These are phyloP conservation scores for Anodontia alba DNA, from an alignment of 2,888 invertebrate genomes.

Conservation along the genomic window DNA sequence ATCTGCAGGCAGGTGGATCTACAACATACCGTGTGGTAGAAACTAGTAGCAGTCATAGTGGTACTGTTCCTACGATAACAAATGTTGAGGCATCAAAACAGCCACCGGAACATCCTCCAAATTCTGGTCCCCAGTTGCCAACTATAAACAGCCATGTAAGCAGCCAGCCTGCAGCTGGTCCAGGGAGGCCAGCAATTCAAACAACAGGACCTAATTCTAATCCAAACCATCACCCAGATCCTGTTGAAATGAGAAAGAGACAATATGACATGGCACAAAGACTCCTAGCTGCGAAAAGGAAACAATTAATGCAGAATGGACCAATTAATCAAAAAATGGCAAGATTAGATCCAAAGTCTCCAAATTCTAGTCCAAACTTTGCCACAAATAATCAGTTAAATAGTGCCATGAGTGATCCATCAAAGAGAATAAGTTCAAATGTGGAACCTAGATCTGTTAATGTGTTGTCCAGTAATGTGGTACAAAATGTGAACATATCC, in stretches of 20 bases:
- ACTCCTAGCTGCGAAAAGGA: constrained; percentile 15
- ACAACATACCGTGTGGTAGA: not conserved
- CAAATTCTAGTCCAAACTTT: not conserved
- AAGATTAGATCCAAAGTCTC: not conserved
- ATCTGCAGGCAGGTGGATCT: not conserved
- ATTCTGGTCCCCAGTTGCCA: not conserved
- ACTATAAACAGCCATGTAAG: not conserved
- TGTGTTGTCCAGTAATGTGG: constrained; percentile 45
- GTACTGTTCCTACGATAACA: not conserved
- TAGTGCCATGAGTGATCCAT: not conserved
- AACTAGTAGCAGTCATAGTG: not conserved
- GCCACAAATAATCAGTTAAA: not conserved
- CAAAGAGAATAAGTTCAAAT: constrained; percentile 1
- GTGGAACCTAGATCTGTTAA: constrained; percentile 32
- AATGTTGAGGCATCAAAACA: not conserved
- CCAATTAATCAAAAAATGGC: constrained; percentile 1
- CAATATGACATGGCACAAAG: constrained; percentile 42
- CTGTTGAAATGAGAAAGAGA: constrained; percentile 5
- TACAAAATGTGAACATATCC: constrained; percentile 59
- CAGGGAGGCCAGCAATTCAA: constrained; percentile 14
- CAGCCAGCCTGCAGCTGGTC: not conserved
- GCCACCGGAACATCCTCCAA: not conserved
- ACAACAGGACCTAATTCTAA: constrained; percentile 1
- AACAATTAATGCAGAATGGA: constrained; percentile 12
- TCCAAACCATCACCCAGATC: not conserved